Base-by-base conservation (phyloP, 2,888 invertebrate species). In the Noctua comes region DNA sequence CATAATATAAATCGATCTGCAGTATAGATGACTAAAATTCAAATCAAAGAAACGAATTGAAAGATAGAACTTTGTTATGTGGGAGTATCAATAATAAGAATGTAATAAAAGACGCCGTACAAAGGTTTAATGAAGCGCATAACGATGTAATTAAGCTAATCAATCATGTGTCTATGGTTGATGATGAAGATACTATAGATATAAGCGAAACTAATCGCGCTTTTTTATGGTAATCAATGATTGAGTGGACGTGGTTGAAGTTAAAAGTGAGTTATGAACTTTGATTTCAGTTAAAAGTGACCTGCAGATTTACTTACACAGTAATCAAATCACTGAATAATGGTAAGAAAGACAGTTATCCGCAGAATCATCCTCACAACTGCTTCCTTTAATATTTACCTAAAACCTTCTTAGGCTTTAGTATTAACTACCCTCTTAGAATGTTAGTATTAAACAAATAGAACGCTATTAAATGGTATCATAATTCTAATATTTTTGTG, bases 71-170 rank as follows among this genome's bases (percentile, higher is more conserved):
- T 76, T 75, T 85, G 85, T 82, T 51, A 89, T 86, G 92, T 94
- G 92, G 93, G 93, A 89, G 91, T 88, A 84, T 84, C 79, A 90
- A 90, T 90, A 91, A 87, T 84, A 86, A 83, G 88, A 90, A 89
- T 88, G 88, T 88, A 88, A 92, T 91, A 93, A 93, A 92, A 91
- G 89, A 89, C 77, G 84, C 87, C 87, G 88, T 90, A 91, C 91
- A 90, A 90, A 91, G 86, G 86, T 75, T 87, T 91, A 91, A 93
- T 92, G 91, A 91, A 90, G 88, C 91, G 90, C 90, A 92, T 93
- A 93, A 91, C 91, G 90, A 92, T 83, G 91, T 91, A 91, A 93
- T 94, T 93, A 93, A 91, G 86, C 80, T 90, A 88, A 94, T 93
- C 92, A 93, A 94, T 94, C 90, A 84, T 79, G 82, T 66, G 69